These are phyloP conservation scores for Thamnophis sirtalis DNA, from an alignment of 2,113 vertebrate genomes.

Conservation along the genomic window DNA sequence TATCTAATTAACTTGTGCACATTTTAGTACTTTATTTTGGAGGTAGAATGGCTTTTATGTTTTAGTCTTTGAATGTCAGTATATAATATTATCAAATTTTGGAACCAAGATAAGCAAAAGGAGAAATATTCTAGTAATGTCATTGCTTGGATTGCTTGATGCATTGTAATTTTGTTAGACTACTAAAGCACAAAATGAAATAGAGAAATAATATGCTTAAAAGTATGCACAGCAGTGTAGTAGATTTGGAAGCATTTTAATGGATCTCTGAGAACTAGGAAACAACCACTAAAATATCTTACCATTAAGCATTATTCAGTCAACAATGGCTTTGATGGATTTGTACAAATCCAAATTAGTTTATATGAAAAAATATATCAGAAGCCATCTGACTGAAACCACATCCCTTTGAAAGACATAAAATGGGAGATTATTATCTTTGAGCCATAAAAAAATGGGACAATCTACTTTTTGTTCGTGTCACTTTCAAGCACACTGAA, in stretches of 20 bases:
- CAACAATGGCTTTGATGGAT: neutral
- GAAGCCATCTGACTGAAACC: neutral
- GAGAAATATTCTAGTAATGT: slow-evolving; percentile 46
- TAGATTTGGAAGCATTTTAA: slow-evolving; percentile 21
- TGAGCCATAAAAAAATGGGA: neutral
- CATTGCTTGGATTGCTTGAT: slow-evolving; percentile 44
- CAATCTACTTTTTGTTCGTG: neutral
- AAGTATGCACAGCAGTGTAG: slow-evolving; percentile 33
- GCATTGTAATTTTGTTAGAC: slow-evolving; percentile 52
- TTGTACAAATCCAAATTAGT: slow-evolving; percentile 5
- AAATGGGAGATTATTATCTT: neutral
- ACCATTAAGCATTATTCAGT: slow-evolving; percentile 13
- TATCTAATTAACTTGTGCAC: neutral
- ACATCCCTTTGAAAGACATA: neutral
- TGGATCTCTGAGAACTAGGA: slow-evolving; percentile 24
- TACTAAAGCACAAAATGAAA: slow-evolving; percentile 23
- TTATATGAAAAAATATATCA: neutral
- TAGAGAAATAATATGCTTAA: slow-evolving; percentile 30
- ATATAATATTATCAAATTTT: slow-evolving; percentile 41
- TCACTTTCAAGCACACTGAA: neutral
- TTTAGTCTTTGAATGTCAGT: slow-evolving; percentile 16
- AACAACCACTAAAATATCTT: neutral
- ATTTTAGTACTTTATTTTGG: slow-evolving; percentile 22
- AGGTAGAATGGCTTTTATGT: slow-evolving; percentile 1
- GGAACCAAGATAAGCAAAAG: slow-evolving; percentile 38